Base-by-base conservation (phyloP, 1,140 invertebrate species). In the Cydia strobilella region DNA sequence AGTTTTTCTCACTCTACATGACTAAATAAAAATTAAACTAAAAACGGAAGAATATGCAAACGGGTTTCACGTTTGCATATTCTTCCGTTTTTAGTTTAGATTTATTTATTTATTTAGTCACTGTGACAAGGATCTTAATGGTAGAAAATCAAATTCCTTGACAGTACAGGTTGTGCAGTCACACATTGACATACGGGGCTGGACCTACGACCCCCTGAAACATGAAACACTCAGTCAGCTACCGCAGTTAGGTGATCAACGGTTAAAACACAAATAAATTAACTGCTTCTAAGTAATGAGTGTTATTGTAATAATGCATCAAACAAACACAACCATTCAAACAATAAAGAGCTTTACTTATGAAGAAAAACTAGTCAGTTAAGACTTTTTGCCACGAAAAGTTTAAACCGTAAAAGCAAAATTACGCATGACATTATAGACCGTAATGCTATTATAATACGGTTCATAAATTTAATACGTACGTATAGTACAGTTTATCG, bases 301-400 rank as follows among this genome's bases (percentile, higher is more conserved):
- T 59, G 54, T 59, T 59, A 59, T 59, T 59, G 9, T 23, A 59
- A 59, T 54, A 18, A 54, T 18, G 54, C 54, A 59, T 23, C 54
- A 59, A 23, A n/a, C 6, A 59, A 59, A 59, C n/a, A 59, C 54
- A 54, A 54, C 15, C 2, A 12, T 23, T 59, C 9, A 59, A 59
- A 1, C 48, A 23, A 20, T 20, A 23, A 59, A 59, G 7, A 59
- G 18, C 54, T 59, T 59, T 59, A 20, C 18, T 59, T 59, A 10
- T 59, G 9, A 59, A 2, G 54, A 59, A 23, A 51, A 10, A 20
- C 20, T 3, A 23, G n/a, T 23, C 7, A 12, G 7, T 59, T 59
- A 59, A 9, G 54, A 23, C 54, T 23, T 59, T 59, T 59, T 23
- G 20, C 7, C 9, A 59, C 3, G 5, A n/a, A 59, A 20, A 23